A percentile compares a stretch with the other conserved stretches of the same genome.
Evolutionary conservation across 2,113 vertebrate species (phyloP).

Genomic region (Carettochelys insculpta): DNA sequence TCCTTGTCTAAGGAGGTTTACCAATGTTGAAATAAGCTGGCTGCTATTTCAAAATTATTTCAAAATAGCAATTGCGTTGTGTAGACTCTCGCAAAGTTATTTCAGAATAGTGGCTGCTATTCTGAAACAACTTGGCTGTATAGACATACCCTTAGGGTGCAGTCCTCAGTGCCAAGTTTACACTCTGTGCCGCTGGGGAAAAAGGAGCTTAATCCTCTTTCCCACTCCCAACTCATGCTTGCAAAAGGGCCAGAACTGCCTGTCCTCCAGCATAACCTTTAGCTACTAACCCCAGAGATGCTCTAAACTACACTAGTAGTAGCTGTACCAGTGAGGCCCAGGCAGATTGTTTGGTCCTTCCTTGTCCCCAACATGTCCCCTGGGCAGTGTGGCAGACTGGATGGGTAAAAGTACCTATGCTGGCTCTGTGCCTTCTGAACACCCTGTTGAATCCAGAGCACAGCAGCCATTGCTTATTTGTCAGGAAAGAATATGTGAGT

Average conservation of each 20-base stretch:
- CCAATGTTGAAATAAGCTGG: too few relatives aligned
- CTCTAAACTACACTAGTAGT: not conserved
- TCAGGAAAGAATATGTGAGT: accelerated
- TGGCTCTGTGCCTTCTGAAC: not conserved
- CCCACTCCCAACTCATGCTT: not conserved
- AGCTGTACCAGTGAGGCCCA: accelerated
- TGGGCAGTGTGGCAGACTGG: not conserved
- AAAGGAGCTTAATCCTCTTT: not conserved
- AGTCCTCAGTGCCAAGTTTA: not conserved
- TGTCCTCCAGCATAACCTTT: not conserved
- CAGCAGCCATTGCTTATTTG: accelerated
- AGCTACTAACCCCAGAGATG: not conserved
- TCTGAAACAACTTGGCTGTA: too few relatives aligned
- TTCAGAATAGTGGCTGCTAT: too few relatives aligned
- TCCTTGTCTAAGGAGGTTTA: too few relatives aligned
- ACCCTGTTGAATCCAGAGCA: not conserved
- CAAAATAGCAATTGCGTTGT: too few relatives aligned
- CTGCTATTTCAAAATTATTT: too few relatives aligned
- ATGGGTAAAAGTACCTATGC: not conserved
- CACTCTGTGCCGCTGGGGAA: not conserved
- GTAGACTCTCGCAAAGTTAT: too few relatives aligned
- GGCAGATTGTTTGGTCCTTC: not conserved
- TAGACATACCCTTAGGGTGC: not conserved
- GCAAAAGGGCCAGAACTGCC: not conserved
- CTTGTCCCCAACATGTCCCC: not conserved